Conservation (phyloP, 2,113 vertebrate genomes). For the Actinemys pallida region DNA sequence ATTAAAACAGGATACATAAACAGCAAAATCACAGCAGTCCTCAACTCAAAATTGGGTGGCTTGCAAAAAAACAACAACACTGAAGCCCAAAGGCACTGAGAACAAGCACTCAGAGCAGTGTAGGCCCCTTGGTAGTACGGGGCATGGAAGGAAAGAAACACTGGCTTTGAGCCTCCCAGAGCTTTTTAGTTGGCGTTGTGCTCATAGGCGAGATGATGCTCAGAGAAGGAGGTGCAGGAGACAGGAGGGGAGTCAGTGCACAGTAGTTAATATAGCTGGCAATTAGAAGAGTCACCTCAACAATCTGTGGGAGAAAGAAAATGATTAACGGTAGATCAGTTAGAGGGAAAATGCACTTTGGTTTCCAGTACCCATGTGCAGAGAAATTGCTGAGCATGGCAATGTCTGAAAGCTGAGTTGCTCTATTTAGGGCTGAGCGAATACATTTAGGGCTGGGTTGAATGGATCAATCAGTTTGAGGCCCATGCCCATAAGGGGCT, state of each 20-base stretch:
- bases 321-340: constrained; percentile 30
- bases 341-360: constrained; percentile 49
- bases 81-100: not conserved
- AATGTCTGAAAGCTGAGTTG: not conserved
- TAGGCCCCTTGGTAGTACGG: constrained; percentile 88
- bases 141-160: constrained; percentile 83
- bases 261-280: constrained; percentile 91
- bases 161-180: constrained; percentile 82
- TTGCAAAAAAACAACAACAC: not conserved
- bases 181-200: constrained; percentile 63
- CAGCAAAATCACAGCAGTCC: constrained; percentile 21
- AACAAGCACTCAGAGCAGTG: constrained; percentile 81
- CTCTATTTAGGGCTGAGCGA: not conserved
- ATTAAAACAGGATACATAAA: not conserved
- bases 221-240: constrained; percentile 58
- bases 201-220: constrained; percentile 39
- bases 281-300: constrained; percentile 90
- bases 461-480: not conserved
- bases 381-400: not conserved
- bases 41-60: not conserved
- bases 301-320: constrained; percentile 80
- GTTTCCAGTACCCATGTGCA: not conserved
- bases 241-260: constrained; percentile 66
- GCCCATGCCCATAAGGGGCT: not conserved
- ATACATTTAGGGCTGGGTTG: not conserved